Percentiles rank a stretch among this genome's conserved stretches.
These are phyloP conservation scores for Schizopygopsis malacanthus DNA, from an alignment of 2,797 vertebrate species.

Conservation along the genomic window DNA sequence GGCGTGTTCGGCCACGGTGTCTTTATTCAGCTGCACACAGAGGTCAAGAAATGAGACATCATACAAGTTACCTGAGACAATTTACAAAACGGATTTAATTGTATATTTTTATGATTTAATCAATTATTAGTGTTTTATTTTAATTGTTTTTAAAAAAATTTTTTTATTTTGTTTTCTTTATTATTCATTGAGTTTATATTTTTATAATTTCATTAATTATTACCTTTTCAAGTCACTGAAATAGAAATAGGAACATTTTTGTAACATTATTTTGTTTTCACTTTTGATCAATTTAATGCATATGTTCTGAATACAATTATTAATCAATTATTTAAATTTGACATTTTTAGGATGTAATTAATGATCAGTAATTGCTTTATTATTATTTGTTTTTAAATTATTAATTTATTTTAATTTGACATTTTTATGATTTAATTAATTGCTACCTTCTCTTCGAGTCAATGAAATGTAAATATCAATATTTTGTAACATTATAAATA, in stretches of 20 bases:
- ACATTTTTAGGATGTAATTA: background rate
- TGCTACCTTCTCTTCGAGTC: background rate
- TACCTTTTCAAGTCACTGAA: background rate
- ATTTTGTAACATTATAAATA: background rate
- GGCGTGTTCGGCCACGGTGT: constrained; percentile 79
- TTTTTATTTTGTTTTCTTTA: background rate
- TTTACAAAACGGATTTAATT: background rate
- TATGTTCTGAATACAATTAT: background rate
- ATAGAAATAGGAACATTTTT: background rate
- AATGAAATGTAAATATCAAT: background rate
- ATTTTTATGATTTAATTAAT: background rate
- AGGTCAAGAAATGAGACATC: constrained; percentile 42
- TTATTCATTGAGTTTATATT: background rate
- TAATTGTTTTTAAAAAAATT: background rate
- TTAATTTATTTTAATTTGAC: background rate
- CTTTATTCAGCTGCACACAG: constrained; percentile 83
- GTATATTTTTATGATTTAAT: background rate
- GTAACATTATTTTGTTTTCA: too few relatives aligned
- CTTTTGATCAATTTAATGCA: background rate
- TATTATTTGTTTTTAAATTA: background rate
- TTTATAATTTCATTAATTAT: background rate
- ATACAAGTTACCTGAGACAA: too few relatives aligned
- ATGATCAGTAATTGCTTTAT: background rate
- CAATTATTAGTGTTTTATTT: background rate
- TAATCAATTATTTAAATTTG: background rate